These are phyloP conservation scores for Eurytoma adleriae DNA, from an alignment of 2,888 invertebrate genomes.

Conservation along the genomic window DNA sequence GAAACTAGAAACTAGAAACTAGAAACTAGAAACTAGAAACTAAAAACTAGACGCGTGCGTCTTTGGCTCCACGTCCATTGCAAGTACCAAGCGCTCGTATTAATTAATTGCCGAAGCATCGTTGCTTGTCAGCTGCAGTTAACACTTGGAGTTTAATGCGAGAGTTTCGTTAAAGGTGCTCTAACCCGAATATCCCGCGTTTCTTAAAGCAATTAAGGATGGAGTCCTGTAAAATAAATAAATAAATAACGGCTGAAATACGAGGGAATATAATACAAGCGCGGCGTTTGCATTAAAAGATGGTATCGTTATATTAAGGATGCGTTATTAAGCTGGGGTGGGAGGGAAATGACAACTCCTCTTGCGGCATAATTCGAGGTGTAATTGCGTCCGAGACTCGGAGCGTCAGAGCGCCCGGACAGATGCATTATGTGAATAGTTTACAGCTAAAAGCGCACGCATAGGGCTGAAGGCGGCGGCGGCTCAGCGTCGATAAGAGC, in stretches of 20 bases:
- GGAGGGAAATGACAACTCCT: conserved; percentile 46
- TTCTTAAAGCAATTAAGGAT: conserved; percentile 29
- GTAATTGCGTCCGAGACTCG: background rate
- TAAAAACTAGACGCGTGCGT: too few relatives aligned
- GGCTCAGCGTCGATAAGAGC: conserved; percentile 12
- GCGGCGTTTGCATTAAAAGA: conserved; percentile 37
- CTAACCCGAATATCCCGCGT: too few relatives aligned
- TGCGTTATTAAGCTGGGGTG: conserved; percentile 41
- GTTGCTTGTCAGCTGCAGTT: too few relatives aligned
- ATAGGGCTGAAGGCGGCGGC: background rate
- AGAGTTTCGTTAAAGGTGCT: too few relatives aligned
- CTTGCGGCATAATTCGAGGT: conserved; percentile 47
- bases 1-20: background rate
- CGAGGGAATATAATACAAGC: conserved; percentile 29
- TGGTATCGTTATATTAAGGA: conserved; percentile 42
- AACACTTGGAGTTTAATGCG: too few relatives aligned
- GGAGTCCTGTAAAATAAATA: background rate
- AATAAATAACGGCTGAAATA: conserved; percentile 22
- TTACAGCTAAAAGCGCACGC: conserved; percentile 24
- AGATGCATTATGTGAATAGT: conserved; percentile 19
- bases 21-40: too few relatives aligned
- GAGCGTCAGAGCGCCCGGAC: background rate
- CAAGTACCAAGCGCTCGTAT: too few relatives aligned
- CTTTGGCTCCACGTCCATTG: too few relatives aligned
- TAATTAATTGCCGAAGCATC: too few relatives aligned